Conservation (phyloP, 2,113 vertebrate genomes). For the Bubo scandiacus region DNA sequence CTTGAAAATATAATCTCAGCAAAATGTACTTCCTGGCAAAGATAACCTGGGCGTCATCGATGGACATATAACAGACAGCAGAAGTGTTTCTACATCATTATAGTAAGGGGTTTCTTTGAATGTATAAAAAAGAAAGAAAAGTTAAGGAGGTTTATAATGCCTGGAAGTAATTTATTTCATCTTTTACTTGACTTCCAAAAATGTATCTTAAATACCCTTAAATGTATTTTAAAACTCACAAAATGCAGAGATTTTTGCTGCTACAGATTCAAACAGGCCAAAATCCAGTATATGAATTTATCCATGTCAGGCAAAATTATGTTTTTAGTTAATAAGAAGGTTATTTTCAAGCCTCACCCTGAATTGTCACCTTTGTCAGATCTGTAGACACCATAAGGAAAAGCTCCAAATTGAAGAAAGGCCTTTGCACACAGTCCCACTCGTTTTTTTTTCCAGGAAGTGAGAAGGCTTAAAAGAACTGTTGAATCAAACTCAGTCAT, state of each 20-base stretch:
- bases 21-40: not conserved
- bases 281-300: not conserved
- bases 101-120: not conserved
- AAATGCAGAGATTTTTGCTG: not conserved
- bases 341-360: not conserved
- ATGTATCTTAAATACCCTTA: not conserved
- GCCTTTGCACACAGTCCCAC: not conserved
- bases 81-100: not conserved
- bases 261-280: not conserved
- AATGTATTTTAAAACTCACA: not conserved
- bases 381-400: not conserved
- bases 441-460: not conserved
- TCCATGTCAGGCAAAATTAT: not conserved
- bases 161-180: not conserved
- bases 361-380: not conserved
- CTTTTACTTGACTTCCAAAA: not conserved
- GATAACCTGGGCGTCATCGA: not conserved
- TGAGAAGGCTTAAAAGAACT: not conserved
- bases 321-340: not conserved
- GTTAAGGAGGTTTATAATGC: not conserved
- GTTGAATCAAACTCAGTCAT: not conserved
- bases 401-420: not conserved
- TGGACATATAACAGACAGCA: not conserved
- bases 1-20: not conserved
- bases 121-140: not conserved